Evolutionary conservation across 2,888 invertebrate species (phyloP), one percentile per base, ranked within the genome.

Genomic region (Drosophila anomalata): DNA sequence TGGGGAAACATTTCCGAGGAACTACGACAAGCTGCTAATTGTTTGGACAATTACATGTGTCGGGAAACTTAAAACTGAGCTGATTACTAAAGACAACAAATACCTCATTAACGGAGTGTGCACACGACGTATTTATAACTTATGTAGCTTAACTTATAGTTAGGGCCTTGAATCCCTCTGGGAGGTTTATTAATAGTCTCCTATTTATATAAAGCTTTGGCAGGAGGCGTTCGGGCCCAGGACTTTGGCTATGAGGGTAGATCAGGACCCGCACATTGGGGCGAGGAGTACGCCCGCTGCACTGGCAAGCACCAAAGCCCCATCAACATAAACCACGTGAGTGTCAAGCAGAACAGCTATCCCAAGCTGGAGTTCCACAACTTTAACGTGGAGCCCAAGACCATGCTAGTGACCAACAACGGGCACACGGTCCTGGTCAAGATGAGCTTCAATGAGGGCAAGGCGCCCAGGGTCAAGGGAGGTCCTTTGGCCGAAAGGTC

Each of bases 241-340:
- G 84, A 85, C 26, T 85, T 87, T 48, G 78, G 82, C 17, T 85
- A 85, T 53, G 63, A 66, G 0, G 85, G 85, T 1, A 56, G 70
- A 42, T 70, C 82, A 95, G 96, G 96, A 47, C 96, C 96, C 5
- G 92, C 91, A 2, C 93, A 95, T 87, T 96, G 96, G 96, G 94
- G 94, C 6, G 94, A 95, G 76, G 93, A 94, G 29, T 96, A 94
- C 89, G 92, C 94, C 12, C 93, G 94, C 47, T 97, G 96, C 87
- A 92, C 94, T 39, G 96, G 96, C 56, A 96, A 96, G 91, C 95
- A 95, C 87, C 97, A 97, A 91, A 96, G 96, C 73, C 97, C 97
- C 1, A 96, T 97, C 76, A 95, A 96, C 91, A 96, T 97, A 76
- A 94, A 96, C 84, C 93, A 95, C 63, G 93, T 94, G 41, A 92